Evolutionary conservation across 2,113 vertebrate species (phyloP).

Genomic region (Gallinago media): DNA sequence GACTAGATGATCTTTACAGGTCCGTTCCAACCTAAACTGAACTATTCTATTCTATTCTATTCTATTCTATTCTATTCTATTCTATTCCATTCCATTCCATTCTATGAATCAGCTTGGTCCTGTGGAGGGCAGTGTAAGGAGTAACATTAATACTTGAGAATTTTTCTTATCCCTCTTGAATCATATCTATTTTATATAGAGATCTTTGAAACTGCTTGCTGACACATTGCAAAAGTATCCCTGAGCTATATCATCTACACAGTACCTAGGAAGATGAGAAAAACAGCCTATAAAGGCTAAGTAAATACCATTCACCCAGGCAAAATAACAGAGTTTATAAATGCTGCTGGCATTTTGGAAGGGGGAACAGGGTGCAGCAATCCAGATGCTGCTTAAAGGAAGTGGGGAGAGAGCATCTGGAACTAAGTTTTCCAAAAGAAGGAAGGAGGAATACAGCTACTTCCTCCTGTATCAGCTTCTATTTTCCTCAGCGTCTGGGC

Average conservation of each 20-base stretch:
- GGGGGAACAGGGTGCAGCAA: not conserved
- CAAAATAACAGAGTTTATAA: not conserved
- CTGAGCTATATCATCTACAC: not conserved
- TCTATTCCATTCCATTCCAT: not conserved
- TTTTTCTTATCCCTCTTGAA: not conserved
- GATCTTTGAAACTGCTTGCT: not conserved
- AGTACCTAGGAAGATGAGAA: not conserved
- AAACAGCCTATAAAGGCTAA: not conserved
- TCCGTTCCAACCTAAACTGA: too few relatives aligned
- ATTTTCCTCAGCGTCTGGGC: not conserved
- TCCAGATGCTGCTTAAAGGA: not conserved
- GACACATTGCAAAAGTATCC: not conserved
- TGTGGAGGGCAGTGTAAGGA: not conserved
- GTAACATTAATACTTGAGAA: not conserved
- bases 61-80: not conserved
- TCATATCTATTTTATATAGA: not conserved
- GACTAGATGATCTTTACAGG: not conserved
- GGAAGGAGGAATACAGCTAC: not conserved
- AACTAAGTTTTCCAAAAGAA: not conserved
- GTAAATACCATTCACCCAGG: not conserved
- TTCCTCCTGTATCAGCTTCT: not conserved
- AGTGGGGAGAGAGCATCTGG: not conserved
- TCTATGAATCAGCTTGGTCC: not conserved
- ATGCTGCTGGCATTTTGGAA: not conserved
- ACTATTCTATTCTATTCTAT: not conserved